phyloP scores from a whole-genome alignment of 2,888 invertebrate genomes.

The Aleiodes alternator region DNA sequence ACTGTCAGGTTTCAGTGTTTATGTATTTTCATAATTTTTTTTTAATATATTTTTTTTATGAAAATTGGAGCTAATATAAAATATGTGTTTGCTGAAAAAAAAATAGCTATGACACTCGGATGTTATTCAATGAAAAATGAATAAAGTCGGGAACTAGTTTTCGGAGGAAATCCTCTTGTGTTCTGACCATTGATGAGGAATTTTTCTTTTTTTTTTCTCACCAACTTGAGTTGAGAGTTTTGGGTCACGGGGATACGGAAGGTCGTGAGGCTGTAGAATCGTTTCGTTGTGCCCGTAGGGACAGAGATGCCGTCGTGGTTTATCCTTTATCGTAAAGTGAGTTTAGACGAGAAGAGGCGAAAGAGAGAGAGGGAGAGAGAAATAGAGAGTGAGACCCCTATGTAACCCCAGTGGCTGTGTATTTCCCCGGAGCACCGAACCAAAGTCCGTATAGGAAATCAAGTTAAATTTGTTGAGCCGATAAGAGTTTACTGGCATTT shows the following conservation, averaged over 20 bases:
- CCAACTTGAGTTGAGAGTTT: background rate
- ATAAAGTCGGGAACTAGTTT: too few relatives aligned
- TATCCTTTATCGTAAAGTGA: constrained; percentile 70
- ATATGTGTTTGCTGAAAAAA: too few relatives aligned
- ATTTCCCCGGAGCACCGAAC: constrained; percentile 68
- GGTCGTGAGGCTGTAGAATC: constrained; percentile 27
- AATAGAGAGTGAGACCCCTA: constrained; percentile 10
- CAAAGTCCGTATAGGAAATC: constrained; percentile 71
- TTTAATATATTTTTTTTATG: background rate
- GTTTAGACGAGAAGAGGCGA: constrained; percentile 64
- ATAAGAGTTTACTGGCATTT: constrained; percentile 63
- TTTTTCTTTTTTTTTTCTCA: background rate
- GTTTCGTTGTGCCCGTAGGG: constrained; percentile 46
- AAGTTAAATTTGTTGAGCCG: constrained; percentile 72
- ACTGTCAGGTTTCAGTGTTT: constrained; percentile 10
- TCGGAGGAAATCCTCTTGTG: too few relatives aligned
- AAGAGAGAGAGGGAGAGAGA: constrained; percentile 32
- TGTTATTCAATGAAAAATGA: too few relatives aligned
- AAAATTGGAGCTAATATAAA: background rate
- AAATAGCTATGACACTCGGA: too few relatives aligned
- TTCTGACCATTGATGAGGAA: background rate
- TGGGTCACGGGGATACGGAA: constrained; percentile 13
- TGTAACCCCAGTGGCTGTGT: constrained; percentile 60
- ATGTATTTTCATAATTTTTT: too few relatives aligned
- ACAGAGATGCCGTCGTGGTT: constrained; percentile 57